A percentile compares a stretch with the other conserved stretches of the same genome.
These are phyloP conservation scores for Trachymyrmex cornetzi DNA, from an alignment of 1,140 invertebrate species.

Conservation along the genomic window DNA sequence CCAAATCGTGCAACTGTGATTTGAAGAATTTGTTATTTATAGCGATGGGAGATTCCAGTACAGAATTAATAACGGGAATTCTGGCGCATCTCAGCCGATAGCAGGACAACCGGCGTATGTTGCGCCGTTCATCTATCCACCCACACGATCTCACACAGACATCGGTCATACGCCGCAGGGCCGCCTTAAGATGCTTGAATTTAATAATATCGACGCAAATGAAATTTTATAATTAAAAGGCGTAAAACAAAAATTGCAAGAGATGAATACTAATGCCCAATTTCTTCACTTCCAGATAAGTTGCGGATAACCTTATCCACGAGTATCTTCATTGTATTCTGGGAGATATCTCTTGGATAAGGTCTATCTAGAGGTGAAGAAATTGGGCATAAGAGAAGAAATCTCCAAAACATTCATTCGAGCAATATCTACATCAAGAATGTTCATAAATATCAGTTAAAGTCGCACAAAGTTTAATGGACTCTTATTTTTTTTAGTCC, in stretches of 20 bases:
- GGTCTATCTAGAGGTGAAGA: no score
- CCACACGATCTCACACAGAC: slow-evolving; percentile 15
- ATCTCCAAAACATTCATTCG: background rate
- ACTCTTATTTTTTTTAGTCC: background rate
- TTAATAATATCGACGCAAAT: background rate
- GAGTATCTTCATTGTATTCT: no score
- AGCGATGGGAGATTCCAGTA: slow-evolving; percentile 44
- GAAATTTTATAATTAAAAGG: background rate
- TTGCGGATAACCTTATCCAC: no score
- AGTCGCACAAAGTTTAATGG: background rate
- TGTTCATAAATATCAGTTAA: background rate
- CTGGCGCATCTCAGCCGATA: slow-evolving; percentile 45
- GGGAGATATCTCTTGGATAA: no score
- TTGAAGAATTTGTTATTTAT: slow-evolving; percentile 59
- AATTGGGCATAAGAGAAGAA: no score
- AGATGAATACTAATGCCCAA: background rate
- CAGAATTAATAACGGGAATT: slow-evolving; percentile 54
- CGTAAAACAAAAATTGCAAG: background rate
- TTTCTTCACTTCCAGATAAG: no score
- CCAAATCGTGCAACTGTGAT: slow-evolving; percentile 32
- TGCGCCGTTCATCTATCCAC: slow-evolving; percentile 31
- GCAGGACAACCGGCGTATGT: slow-evolving; percentile 6
- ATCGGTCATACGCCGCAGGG: slow-evolving; percentile 17
- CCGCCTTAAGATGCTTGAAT: background rate
- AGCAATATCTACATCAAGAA: background rate